These are phyloP conservation scores for Oxyura jamaicensis DNA, from an alignment of 2,113 vertebrate species.

Conservation along the genomic window DNA sequence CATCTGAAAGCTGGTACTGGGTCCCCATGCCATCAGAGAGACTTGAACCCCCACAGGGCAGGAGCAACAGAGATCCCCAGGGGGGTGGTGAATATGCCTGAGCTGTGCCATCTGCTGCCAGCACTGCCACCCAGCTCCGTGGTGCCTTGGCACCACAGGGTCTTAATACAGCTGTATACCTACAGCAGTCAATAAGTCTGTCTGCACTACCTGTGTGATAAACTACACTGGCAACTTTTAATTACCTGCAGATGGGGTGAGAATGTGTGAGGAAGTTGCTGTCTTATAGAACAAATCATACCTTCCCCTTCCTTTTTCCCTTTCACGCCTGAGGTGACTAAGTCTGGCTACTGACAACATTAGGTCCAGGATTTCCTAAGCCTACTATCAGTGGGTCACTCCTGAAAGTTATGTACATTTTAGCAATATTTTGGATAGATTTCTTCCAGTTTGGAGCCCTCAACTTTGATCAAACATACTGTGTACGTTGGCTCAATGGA, in stretches of 20 bases:
- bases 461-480: background rate
- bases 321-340: background rate
- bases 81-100: background rate
- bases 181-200: background rate
- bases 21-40: background rate
- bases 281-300: background rate
- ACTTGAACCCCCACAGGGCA: background rate
- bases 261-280: background rate
- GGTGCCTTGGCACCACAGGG: background rate
- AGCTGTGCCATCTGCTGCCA: background rate
- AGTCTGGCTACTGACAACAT: background rate
- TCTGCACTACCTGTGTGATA: background rate
- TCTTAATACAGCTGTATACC: background rate
- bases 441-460: background rate
- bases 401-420: background rate
- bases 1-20: background rate
- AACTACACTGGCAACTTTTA: background rate
- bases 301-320: background rate
- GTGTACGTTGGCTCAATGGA: background rate
- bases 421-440: background rate
- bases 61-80: background rate
- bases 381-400: background rate
- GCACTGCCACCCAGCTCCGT: background rate
- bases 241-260: conserved; percentile 16
- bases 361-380: background rate